A percentile compares a stretch with the other conserved stretches of the same genome.
Evolutionary conservation across 2,888 invertebrate genomes (phyloP).

Genomic region (Polydrusus tereticollis): DNA sequence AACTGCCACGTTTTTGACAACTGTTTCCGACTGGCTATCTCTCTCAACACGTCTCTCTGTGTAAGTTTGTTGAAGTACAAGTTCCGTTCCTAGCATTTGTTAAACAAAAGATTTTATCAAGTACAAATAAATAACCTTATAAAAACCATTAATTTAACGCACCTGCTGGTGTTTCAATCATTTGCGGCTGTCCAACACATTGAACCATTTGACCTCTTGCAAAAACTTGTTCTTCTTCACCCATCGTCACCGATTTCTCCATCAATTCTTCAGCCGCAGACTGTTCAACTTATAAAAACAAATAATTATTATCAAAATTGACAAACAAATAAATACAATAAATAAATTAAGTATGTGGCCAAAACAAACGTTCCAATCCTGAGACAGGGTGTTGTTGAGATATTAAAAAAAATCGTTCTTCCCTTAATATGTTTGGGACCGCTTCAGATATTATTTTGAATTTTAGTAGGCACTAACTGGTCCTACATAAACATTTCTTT

Average conservation of each 20-base stretch:
- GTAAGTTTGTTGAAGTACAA: slow-evolving; percentile 56
- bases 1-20: slow-evolving; percentile 53
- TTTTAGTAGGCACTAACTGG: too few species aligned
- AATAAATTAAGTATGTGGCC: too few species aligned
- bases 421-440: too few species aligned
- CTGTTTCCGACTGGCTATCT: slow-evolving; percentile 55
- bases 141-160: not conserved
- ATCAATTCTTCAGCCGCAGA: slow-evolving; percentile 17
- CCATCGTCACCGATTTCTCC: slow-evolving; percentile 26
- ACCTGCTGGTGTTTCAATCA: slow-evolving; percentile 38
- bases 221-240: slow-evolving; percentile 40
- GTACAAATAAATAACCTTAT: not conserved
- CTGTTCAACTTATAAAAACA: slow-evolving; percentile 31
- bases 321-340: too few species aligned
- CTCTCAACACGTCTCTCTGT: slow-evolving; percentile 58
- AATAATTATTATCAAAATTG: not conserved
- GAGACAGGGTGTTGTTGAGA: too few species aligned
- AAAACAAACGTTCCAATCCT: too few species aligned
- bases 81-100: slow-evolving; percentile 53
- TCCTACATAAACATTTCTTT: too few species aligned
- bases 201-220: slow-evolving; percentile 41
- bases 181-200: slow-evolving; percentile 5
- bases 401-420: too few species aligned
- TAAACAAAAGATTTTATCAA: not conserved
- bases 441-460: too few species aligned